Evolutionary conservation across 1,140 invertebrate genomes (phyloP), one percentile per base, ranked within the genome.

Genomic region (Ephestia elutella): DNA sequence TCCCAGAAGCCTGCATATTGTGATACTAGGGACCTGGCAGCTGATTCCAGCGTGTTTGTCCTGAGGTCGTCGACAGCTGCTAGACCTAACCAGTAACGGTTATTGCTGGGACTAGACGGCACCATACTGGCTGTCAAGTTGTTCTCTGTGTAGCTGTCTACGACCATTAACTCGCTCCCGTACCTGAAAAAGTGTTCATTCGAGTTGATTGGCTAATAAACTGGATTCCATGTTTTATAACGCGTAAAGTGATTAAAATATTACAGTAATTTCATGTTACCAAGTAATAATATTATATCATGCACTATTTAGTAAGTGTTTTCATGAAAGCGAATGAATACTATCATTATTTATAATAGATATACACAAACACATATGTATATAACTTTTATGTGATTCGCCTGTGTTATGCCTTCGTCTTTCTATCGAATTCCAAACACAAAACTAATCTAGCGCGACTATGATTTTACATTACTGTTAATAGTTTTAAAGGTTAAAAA

Each of bases 1-100:
- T 94, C 95, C 96, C 95, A 97, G 82, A 96, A 96, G 72, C 96
- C 96, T 61, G 96, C 94, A 83, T 98, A 99, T 86, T 98, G 96
- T 0, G 96, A 97, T 51, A 97, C 95, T 62, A 97, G 90, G 59
- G 94, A 92, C 38, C 97, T 97, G 56, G 96, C 95, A 8, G 97
- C 96, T 9, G 97, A 98, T 89, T 98, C 96, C 48, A 98, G 89
- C 5, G 96, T 97, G 81, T 98, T 98, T 19, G 97, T 98, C 71
- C 95, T 91, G 32, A 98, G 90, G 87, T 97, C 96, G 88, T 98
- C 96, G 21, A 97, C 92, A 9, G 96, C 95, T 11, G 95, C 94
- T 57, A 97, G 90, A 56, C 96, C 96, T 48, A 97, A 88, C 96
- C 96, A 97, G 82, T 96, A 97, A 73, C 93, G 92, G 71, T 92